phyloP scores from a whole-genome alignment of 2,888 invertebrate species.

The Micoletzkya japonica region DNA sequence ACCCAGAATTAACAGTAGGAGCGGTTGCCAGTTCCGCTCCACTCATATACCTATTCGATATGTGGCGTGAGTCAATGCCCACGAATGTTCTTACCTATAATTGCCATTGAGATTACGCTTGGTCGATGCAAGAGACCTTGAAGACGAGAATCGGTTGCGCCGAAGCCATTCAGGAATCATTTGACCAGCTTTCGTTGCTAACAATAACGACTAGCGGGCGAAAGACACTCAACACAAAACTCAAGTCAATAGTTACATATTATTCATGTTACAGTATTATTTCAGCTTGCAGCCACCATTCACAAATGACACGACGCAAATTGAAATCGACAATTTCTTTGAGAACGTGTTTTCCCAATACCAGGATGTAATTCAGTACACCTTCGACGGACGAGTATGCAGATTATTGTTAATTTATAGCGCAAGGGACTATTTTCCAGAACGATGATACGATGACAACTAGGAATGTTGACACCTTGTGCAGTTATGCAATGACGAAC shows the following conservation, averaged over 20 bases:
- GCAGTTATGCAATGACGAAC: slow-evolving; percentile 34
- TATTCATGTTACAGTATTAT: background rate
- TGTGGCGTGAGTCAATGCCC: slow-evolving; percentile 15
- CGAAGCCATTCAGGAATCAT: slow-evolving; percentile 13
- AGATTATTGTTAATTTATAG: background rate
- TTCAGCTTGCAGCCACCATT: slow-evolving; percentile 46
- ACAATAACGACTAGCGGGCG: slow-evolving; percentile 37
- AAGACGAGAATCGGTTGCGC: slow-evolving; percentile 17
- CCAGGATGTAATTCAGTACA: slow-evolving; percentile 48
- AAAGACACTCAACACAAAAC: slow-evolving; percentile 34
- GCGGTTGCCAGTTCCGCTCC: slow-evolving; percentile 29
- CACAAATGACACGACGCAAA: slow-evolving; percentile 32
- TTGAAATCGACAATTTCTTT: slow-evolving; percentile 53
- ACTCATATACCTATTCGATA: slow-evolving; percentile 29
- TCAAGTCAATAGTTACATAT: slow-evolving; percentile 32
- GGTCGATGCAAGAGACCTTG: slow-evolving; percentile 25
- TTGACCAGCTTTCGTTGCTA: slow-evolving; percentile 35
- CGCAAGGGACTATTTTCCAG: slow-evolving; percentile 25
- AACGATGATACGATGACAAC: slow-evolving; percentile 34
- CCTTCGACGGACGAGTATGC: slow-evolving; percentile 47
- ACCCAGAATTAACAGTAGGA: slow-evolving; percentile 26
- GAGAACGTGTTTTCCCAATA: slow-evolving; percentile 41
- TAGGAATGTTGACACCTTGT: slow-evolving; percentile 34
- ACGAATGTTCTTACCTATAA: background rate
- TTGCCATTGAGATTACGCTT: slow-evolving; percentile 9